Evolutionary conservation across 2,797 vertebrate genomes (phyloP).

Genomic region (Pangasius sanitwongsei): DNA sequence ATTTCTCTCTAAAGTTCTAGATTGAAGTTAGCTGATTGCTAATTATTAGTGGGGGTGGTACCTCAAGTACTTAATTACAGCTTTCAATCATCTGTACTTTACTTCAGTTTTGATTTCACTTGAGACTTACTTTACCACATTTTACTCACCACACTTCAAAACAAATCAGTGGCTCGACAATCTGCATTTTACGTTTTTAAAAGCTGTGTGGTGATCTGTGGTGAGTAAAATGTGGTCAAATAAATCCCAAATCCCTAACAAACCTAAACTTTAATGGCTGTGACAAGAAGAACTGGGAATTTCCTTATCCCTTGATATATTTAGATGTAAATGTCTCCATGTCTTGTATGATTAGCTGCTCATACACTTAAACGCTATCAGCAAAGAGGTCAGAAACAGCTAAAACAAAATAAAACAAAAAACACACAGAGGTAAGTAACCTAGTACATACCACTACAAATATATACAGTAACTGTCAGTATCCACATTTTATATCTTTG

Average conservation of each 20-base stretch:
- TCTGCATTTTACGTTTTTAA: not conserved
- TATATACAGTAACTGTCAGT: too few species aligned
- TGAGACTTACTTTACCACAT: not conserved
- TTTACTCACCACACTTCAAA: not conserved
- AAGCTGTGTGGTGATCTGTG: not conserved
- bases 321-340: not conserved
- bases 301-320: not conserved
- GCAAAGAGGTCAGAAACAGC: not conserved
- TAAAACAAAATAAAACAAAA: not conserved
- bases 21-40: not conserved
- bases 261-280: not conserved
- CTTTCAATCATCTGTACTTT: not conserved
- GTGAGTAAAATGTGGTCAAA: not conserved
- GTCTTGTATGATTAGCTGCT: not conserved
- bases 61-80: not conserved
- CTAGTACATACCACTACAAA: too few species aligned
- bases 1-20: too few species aligned
- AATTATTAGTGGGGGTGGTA: not conserved
- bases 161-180: not conserved
- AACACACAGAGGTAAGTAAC: too few species aligned
- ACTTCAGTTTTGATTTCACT: not conserved
- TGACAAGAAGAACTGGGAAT: not conserved
- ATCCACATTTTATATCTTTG: not conserved
- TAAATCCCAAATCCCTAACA: not conserved
- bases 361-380: not conserved